Percentiles rank a stretch among this genome's conserved stretches.
Conservation (phyloP, 2,797 vertebrate species). For the Australoheros facetus region DNA sequence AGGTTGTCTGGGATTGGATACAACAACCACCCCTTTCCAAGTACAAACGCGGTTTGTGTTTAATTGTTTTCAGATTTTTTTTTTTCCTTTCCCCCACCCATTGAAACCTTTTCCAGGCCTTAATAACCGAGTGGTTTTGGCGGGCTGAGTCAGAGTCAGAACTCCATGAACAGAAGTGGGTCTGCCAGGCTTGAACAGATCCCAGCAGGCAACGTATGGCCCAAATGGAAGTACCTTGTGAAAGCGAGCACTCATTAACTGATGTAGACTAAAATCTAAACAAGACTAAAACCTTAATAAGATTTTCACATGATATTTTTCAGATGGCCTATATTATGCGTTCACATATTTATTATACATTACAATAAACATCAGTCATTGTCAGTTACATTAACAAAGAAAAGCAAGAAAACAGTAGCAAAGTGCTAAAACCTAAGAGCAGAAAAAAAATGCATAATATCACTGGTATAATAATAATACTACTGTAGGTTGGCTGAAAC, state of each 20-base stretch:
- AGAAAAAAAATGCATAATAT: not conserved
- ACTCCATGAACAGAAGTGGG: constrained; percentile 64
- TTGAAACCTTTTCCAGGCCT: constrained; percentile 62
- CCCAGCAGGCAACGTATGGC: constrained; percentile 30
- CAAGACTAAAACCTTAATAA: not conserved
- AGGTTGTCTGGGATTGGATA: constrained; percentile 72
- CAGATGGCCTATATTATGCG: not conserved
- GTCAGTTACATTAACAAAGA: not conserved
- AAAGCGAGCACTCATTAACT: constrained; percentile 30
- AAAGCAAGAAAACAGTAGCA: not conserved
- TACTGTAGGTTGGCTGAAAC: not conserved
- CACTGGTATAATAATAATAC: not conserved
- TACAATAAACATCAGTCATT: not conserved
- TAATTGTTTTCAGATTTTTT: constrained; percentile 82
- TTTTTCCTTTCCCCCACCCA: constrained; percentile 40
- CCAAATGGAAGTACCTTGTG: constrained; percentile 36
- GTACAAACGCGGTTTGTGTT: constrained; percentile 78
- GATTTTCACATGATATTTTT: not conserved
- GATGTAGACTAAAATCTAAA: not conserved
- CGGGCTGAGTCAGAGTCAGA: constrained; percentile 60
- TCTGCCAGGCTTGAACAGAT: constrained; percentile 36
- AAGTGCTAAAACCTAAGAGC: not conserved
- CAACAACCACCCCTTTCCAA: constrained; percentile 75
- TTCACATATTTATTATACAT: not conserved
- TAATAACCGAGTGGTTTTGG: constrained; percentile 73